Percentiles rank a stretch among this genome's conserved stretches.
These are phyloP conservation scores for Girardia tigrina DNA, from an alignment of 2,888 invertebrate species.

Conservation along the genomic window DNA sequence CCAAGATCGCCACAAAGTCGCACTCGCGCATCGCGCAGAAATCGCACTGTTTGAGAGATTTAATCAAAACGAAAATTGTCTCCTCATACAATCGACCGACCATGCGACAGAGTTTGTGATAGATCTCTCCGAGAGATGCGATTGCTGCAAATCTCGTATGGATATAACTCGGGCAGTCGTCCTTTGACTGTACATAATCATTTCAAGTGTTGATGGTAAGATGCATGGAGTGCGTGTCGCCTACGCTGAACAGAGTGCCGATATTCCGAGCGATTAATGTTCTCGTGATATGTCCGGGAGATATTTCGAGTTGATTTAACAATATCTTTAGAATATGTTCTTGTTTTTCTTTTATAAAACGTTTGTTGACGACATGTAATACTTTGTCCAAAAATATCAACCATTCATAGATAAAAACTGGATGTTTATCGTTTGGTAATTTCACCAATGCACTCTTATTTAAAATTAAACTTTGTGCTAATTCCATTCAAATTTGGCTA, in stretches of 20 bases:
- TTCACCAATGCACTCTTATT: conserved; percentile 86
- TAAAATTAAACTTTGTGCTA: conserved; percentile 79
- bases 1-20: too few relatives aligned
- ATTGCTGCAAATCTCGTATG: conserved; percentile 93
- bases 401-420: conserved; percentile 96
- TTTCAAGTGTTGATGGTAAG: conserved; percentile 95
- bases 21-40: too few relatives aligned
- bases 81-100: too few relatives aligned
- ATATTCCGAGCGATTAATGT: conserved; percentile 74
- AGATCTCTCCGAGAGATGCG: conserved; percentile 81
- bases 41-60: too few relatives aligned
- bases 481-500: conserved; percentile 65
- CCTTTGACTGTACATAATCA: conserved; percentile 84
- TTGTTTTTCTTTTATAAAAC: conserved; percentile 88
- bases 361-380: conserved; percentile 79
- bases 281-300: conserved; percentile 79
- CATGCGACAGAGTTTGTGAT: too few relatives aligned
- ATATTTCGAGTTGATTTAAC: conserved; percentile 69
- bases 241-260: conserved; percentile 84
- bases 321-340: conserved; percentile 84
- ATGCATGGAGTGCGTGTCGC: conserved; percentile 86
- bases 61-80: too few relatives aligned
- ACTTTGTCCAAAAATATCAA: conserved; percentile 86
- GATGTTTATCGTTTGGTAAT: conserved; percentile 78
- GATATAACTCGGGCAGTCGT: conserved; percentile 86